These are phyloP conservation scores for Polyommatus iphigenia DNA, from an alignment of 2,888 invertebrate genomes.

Conservation along the genomic window DNA sequence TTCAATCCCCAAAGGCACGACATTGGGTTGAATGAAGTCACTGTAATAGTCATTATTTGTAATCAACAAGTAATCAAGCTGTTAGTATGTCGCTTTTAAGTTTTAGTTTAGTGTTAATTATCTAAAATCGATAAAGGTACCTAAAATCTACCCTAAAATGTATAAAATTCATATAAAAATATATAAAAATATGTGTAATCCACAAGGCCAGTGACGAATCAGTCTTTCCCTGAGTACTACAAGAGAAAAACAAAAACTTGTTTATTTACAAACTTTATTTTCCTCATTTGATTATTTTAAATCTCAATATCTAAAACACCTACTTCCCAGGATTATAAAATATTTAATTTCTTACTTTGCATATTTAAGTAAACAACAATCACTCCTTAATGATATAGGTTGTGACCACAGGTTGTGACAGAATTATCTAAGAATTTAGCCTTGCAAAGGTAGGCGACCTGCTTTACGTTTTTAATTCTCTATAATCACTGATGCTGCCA, in stretches of 20 bases:
- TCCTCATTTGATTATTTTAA: neutral
- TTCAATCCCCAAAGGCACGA: slow-evolving; percentile 87
- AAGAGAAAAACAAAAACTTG: neutral
- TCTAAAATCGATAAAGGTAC: too few species aligned
- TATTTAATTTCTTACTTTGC: neutral
- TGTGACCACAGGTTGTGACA: neutral
- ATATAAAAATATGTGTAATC: neutral
- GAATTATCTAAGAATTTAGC: neutral
- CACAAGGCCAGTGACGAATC: too few species aligned
- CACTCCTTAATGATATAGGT: neutral
- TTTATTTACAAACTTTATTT: neutral
- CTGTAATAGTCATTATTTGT: slow-evolving; percentile 51
- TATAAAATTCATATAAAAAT: neutral
- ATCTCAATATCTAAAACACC: neutral
- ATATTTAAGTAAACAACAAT: slow-evolving; percentile 6
- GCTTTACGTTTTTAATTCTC: neutral
- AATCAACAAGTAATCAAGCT: too few species aligned
- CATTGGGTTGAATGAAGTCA: slow-evolving; percentile 85
- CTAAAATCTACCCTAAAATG: too few species aligned
- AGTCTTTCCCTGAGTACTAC: neutral
- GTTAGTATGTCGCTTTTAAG: too few species aligned
- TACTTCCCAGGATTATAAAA: neutral
- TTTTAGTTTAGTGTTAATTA: too few species aligned
- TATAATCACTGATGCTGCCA: neutral
- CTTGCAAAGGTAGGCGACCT: neutral